Evolutionary conservation across 2,888 invertebrate species (phyloP).

Genomic region (Tineola bisselliella): DNA sequence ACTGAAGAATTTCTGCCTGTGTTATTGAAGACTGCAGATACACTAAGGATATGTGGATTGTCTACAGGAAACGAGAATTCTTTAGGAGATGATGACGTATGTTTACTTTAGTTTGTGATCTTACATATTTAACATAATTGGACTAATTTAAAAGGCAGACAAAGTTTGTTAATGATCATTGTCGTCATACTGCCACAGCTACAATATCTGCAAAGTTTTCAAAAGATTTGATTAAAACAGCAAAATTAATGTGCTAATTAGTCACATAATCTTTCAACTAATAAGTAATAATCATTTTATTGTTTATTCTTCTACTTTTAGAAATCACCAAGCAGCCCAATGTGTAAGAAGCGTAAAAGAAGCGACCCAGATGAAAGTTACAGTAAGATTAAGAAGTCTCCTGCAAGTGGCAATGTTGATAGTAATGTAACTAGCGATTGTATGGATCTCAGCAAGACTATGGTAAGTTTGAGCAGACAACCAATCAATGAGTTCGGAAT

Average conservation of each 20-base stretch:
- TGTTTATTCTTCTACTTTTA: conserved; percentile 24
- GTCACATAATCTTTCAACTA: too few species aligned
- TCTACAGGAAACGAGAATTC: conserved; percentile 65
- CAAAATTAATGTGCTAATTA: too few species aligned
- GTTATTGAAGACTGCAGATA: conserved; percentile 74
- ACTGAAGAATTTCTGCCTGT: conserved; percentile 75
- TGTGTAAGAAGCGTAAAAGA: conserved; percentile 51
- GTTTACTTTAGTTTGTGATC: conserved; percentile 1
- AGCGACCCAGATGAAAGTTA: conserved; percentile 35
- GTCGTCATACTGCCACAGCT: too few species aligned
- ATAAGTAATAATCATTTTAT: too few species aligned
- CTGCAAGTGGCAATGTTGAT: conserved; percentile 28
- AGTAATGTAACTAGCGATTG: conserved; percentile 21
- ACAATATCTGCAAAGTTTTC: too few species aligned
- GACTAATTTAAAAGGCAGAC: too few species aligned
- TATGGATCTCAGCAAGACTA: conserved; percentile 26
- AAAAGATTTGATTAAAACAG: too few species aligned
- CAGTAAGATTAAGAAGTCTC: conserved; percentile 28
- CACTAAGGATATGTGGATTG: conserved; percentile 74
- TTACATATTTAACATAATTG: too few species aligned
- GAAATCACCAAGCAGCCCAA: conserved; percentile 33
- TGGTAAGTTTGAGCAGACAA: conserved; percentile 30
- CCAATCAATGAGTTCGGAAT: too few species aligned
- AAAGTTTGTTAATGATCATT: too few species aligned
- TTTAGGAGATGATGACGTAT: conserved; percentile 53